Evolutionary conservation across 2,113 vertebrate genomes (phyloP), one percentile per base, ranked within the genome.

Genomic region (Crotalus viridis): DNA sequence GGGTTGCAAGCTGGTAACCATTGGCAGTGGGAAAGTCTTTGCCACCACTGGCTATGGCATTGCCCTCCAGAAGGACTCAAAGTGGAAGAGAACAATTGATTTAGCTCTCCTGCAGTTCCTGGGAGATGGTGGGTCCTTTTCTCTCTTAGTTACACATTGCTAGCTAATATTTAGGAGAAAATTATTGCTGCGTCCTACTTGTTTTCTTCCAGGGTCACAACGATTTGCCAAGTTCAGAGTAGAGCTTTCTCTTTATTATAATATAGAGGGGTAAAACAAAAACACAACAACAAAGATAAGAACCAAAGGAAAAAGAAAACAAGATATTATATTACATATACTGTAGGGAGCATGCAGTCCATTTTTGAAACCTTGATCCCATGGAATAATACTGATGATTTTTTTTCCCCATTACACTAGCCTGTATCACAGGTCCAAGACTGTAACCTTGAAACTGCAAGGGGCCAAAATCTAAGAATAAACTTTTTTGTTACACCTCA

Each of bases 1-100:
- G 95, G 99, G 99, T 96, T 99, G 99, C 96, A 99, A 99, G 97
- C 97, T 99, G 97, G 99, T 99, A 95, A 99, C 99, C 96, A 99
- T 99, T 0, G 99, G 99, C 95, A 99, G 99, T 0, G 99, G 99
- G 90, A 99, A 99, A 96, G 99, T 99, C 94, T 99, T 99, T 15
- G 99, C 99, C 92, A 99, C 99, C 94, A 99, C 99, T 0, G 99
- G 99, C 91, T 99, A 99, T 0, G 99, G 99, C 97, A 99, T 99
- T 0, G 99, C 99, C 88, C 97, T 99, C 97, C 99, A 99, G 98
- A 99, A 99, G 97, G 99, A 98, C 94, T 99, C 99, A 0, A 98
- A 97, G 48, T 99, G 99, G 99, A 99, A 99, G 90, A 95, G 99
- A 2, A 97, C 98, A 93, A 99, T 99, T 1, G 99, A 99, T 97